These are phyloP conservation scores for Macropodus opercularis DNA, from an alignment of 2,797 vertebrate species.

Conservation along the genomic window DNA sequence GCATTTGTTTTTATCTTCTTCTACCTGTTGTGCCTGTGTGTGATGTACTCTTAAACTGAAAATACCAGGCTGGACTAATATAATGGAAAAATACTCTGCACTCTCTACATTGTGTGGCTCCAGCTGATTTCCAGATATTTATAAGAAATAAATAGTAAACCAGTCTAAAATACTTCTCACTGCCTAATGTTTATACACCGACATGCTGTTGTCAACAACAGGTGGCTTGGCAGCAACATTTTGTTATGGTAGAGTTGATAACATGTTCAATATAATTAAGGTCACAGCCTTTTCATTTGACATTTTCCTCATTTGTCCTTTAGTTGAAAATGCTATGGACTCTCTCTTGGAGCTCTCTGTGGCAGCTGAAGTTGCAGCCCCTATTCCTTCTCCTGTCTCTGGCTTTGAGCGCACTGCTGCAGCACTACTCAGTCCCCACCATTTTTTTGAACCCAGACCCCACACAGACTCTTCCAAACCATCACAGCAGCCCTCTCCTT, in stretches of 20 bases:
- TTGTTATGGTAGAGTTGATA: neutral
- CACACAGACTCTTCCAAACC: conserved; percentile 8
- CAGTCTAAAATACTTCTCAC: neutral
- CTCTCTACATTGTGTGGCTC: neutral
- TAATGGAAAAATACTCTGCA: neutral
- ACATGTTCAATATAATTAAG: neutral
- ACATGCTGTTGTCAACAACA: too few species aligned
- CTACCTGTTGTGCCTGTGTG: conserved; percentile 27
- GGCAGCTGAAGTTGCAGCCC: conserved; percentile 80
- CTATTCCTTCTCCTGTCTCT: conserved; percentile 64
- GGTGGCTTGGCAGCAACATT: neutral
- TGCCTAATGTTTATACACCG: neutral
- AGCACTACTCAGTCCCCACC: conserved; percentile 70
- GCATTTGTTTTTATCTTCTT: neutral
- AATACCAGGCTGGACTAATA: neutral
- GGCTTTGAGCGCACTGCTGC: conserved; percentile 84
- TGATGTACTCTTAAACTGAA: neutral
- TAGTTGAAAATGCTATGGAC: conserved; percentile 97
- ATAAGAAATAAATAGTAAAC: neutral
- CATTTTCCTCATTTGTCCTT: conserved; percentile 27
- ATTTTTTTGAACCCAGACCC: conserved; percentile 32
- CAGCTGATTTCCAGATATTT: neutral
- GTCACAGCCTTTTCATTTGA: neutral
- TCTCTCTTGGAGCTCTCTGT: conserved; percentile 92
- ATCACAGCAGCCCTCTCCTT: conserved; percentile 27